These are phyloP conservation scores for Acleris laterana DNA, from an alignment of 2,888 invertebrate genomes.

Conservation along the genomic window DNA sequence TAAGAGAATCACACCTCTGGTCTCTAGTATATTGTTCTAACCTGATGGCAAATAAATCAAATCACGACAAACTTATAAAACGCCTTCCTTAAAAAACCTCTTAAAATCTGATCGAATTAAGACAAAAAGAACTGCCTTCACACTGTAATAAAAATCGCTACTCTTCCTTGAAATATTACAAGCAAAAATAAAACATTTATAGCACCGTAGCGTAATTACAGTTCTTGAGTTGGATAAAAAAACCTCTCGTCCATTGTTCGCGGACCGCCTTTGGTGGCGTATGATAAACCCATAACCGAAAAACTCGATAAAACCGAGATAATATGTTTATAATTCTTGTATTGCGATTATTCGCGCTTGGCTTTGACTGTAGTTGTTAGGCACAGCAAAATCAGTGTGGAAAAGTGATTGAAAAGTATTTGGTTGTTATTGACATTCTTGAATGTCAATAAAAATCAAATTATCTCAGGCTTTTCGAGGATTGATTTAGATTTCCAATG, in stretches of 20 bases:
- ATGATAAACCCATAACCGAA: constrained; percentile 38
- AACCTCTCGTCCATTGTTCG: constrained; percentile 28
- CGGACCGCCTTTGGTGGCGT: constrained; percentile 30
- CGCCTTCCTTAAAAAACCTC: background rate
- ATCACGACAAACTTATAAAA: too few species aligned
- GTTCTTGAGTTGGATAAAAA: constrained; percentile 12
- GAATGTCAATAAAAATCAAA: too few species aligned
- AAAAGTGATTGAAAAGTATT: background rate
- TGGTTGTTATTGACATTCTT: too few species aligned
- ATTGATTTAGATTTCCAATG: too few species aligned
- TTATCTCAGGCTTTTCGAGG: too few species aligned
- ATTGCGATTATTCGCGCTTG: constrained; percentile 73
- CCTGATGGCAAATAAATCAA: too few species aligned
- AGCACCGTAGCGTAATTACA: constrained; percentile 32
- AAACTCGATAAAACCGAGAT: constrained; percentile 42
- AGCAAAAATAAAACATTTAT: constrained; percentile 17
- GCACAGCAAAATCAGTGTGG: constrained; percentile 14
- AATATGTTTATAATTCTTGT: constrained; percentile 52
- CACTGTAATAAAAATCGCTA: background rate
- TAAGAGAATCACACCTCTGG: too few species aligned
- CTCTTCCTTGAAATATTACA: constrained; percentile 8
- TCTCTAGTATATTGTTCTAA: too few species aligned
- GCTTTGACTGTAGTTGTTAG: constrained; percentile 19
- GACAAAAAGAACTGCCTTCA: background rate
- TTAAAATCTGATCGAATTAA: too few species aligned